A percentile compares a stretch with the other conserved stretches of the same genome.
Evolutionary conservation across 1,140 invertebrate species (phyloP).

Genomic region (Heliconius congener): DNA sequence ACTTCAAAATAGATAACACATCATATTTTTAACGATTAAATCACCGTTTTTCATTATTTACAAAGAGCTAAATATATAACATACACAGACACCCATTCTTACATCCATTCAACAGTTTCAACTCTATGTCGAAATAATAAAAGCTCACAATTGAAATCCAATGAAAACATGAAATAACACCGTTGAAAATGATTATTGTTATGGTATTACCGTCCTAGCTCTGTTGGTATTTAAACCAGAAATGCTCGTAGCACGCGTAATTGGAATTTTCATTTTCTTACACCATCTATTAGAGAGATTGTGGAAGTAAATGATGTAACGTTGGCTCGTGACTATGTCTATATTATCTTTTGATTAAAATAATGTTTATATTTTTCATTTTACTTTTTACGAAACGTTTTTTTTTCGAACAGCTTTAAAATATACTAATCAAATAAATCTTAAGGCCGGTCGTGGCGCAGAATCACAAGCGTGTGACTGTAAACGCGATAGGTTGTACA

Average conservation of each 20-base stretch:
- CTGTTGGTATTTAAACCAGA: not conserved
- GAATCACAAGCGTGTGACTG: too few relatives aligned
- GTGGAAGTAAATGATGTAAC: not conserved
- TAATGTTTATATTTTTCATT: too few relatives aligned
- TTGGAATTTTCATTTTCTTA: slow-evolving; percentile 1
- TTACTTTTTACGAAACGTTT: too few relatives aligned
- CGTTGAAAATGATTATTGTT: not conserved
- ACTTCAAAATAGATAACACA: too few relatives aligned
- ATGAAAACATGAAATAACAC: not conserved
- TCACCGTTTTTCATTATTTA: too few relatives aligned
- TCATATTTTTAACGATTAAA: too few relatives aligned
- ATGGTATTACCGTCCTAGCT: not conserved
- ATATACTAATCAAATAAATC: too few relatives aligned
- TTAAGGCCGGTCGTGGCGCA: too few relatives aligned
- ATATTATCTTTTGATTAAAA: not conserved
- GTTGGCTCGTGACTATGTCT: not conserved
- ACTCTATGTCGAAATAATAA: not conserved
- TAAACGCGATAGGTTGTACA: too few relatives aligned
- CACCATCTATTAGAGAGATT: not conserved
- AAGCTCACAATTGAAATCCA: not conserved
- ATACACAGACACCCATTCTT: not conserved
- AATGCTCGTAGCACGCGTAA: not conserved
- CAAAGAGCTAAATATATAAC: not conserved
- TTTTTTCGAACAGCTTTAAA: too few relatives aligned
- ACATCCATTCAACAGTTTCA: not conserved